Percentiles rank a stretch among this genome's conserved stretches.
Evolutionary conservation across 1,140 invertebrate species (phyloP).

Genomic region (Sarcophaga bullata): DNA sequence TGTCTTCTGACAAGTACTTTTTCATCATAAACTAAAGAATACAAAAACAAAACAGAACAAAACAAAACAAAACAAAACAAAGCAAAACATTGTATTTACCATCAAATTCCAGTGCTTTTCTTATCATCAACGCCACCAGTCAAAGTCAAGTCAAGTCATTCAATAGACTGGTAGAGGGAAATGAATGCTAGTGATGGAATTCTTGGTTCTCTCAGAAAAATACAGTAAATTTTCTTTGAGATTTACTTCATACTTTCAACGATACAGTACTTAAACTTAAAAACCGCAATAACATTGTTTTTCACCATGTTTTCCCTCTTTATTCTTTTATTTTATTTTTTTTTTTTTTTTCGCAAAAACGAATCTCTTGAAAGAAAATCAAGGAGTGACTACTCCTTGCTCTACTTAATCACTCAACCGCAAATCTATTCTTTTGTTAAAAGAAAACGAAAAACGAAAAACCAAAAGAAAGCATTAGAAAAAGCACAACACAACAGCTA

Average conservation of each 20-base stretch:
- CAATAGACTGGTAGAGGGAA: neutral
- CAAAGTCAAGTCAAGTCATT: slow-evolving; percentile 37
- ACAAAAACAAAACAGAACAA: neutral
- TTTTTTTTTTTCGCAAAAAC: neutral
- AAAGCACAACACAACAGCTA: neutral
- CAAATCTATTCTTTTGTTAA: slow-evolving; percentile 59
- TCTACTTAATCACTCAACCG: slow-evolving; percentile 64
- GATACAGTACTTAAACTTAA: slow-evolving; percentile 38
- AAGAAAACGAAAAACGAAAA: neutral
- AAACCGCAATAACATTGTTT: slow-evolving; percentile 40
- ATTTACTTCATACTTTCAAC: slow-evolving; percentile 29
- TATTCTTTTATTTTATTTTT: neutral
- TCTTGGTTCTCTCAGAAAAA: neutral
- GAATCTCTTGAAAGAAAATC: neutral
- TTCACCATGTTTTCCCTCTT: neutral
- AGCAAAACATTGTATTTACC: neutral
- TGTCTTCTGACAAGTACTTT: slow-evolving; percentile 38
- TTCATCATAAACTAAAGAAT: slow-evolving; percentile 34
- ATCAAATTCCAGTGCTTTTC: slow-evolving; percentile 26
- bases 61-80: neutral
- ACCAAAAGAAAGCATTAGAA: neutral
- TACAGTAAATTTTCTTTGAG: slow-evolving; percentile 13
- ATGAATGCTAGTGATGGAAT: neutral
- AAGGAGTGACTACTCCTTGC: slow-evolving; percentile 37
- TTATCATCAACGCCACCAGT: slow-evolving; percentile 30